A percentile compares a stretch with the other conserved stretches of the same genome.
These are phyloP conservation scores for Miniopterus natalensis DNA, from an alignment of 2,113 vertebrate species.

Conservation along the genomic window DNA sequence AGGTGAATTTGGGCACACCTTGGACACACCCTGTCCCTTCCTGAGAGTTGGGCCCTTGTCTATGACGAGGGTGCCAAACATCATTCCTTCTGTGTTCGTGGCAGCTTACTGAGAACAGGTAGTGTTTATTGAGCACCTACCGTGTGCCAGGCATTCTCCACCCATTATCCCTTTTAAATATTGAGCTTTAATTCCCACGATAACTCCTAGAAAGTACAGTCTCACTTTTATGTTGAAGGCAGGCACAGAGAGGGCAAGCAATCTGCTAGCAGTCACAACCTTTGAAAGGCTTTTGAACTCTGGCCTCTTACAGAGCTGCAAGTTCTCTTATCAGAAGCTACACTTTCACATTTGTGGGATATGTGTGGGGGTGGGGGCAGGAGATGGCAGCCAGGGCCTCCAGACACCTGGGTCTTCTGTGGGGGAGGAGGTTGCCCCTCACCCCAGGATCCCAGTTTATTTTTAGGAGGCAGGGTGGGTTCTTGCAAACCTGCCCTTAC, in stretches of 20 bases:
- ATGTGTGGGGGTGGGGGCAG: not conserved
- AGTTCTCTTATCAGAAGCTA: not conserved
- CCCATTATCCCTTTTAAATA: not conserved
- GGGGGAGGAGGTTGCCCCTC: not conserved
- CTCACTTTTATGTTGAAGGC: not conserved
- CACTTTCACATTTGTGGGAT: not conserved
- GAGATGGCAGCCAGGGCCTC: not conserved
- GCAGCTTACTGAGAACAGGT: not conserved
- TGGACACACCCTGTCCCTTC: not conserved
- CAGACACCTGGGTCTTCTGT: not conserved
- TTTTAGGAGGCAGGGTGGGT: not conserved
- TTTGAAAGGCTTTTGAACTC: not conserved
- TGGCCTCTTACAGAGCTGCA: not conserved
- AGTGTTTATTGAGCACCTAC: not conserved
- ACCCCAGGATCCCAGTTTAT: not conserved
- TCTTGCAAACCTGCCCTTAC: not conserved
- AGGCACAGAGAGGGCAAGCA: constrained; percentile 15
- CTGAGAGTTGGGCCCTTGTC: not conserved
- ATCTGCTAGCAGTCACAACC: constrained; percentile 34
- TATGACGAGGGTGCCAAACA: not conserved
- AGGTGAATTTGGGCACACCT: not conserved
- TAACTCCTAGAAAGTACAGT: not conserved
- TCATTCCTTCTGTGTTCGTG: not conserved
- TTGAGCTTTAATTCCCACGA: not conserved
- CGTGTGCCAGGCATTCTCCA: not conserved